Evolutionary conservation across 2,888 invertebrate genomes (phyloP).

Genomic region (Pasiphila rectangulata): DNA sequence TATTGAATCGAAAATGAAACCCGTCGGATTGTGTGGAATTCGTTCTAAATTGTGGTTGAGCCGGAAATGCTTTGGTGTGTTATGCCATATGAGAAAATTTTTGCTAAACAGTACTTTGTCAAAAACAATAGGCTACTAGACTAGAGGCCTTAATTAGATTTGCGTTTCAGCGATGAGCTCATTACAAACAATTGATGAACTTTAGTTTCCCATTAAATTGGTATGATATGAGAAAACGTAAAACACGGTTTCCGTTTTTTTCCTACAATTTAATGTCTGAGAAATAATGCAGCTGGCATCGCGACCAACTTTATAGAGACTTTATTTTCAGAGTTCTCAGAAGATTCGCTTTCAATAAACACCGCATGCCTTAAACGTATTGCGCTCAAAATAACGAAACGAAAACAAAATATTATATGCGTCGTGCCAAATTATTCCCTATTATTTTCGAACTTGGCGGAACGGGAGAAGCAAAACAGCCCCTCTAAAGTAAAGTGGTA

Average conservation of each 20-base stretch:
- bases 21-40: constrained; percentile 26
- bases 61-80: constrained; percentile 9
- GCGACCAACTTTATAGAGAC: background rate
- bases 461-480: too few species aligned
- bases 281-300: background rate
- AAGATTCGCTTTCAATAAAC: background rate
- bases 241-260: too few species aligned
- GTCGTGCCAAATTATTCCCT: too few species aligned
- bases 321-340: background rate
- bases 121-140: background rate
- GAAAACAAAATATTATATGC: too few species aligned
- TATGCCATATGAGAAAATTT: background rate
- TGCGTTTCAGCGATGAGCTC: background rate
- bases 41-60: constrained; percentile 18
- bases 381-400: too few species aligned
- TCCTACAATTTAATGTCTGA: background rate
- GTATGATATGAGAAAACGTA: too few species aligned
- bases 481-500: background rate
- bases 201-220: too few species aligned
- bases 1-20: constrained; percentile 33
- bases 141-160: background rate
- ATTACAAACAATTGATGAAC: too few species aligned
- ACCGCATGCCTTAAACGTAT: background rate
- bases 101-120: too few species aligned
- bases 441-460: too few species aligned